Conservation (phyloP, 2,113 vertebrate genomes). For the Isichthys henryi region DNA sequence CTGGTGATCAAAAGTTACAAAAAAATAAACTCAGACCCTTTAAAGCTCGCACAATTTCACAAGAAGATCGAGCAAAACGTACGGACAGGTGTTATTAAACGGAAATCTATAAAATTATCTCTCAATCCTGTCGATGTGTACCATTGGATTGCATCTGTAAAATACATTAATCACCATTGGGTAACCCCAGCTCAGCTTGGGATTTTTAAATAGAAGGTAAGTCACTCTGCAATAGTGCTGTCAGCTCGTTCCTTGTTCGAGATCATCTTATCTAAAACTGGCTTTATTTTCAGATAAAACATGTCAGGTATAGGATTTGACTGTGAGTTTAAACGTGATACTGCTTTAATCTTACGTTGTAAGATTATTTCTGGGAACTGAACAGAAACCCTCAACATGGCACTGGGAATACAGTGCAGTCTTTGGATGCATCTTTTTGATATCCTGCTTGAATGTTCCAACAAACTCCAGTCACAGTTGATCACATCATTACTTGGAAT, state of each 20-base stretch:
- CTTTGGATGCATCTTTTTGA: neutral
- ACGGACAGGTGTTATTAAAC: neutral
- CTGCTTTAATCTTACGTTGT: too few relatives aligned
- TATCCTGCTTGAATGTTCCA: neutral
- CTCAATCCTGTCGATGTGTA: neutral
- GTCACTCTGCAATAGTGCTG: neutral
- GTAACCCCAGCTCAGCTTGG: neutral
- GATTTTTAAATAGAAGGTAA: neutral
- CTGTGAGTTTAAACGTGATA: neutral
- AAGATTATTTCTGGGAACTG: neutral
- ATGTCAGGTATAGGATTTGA: too few relatives aligned
- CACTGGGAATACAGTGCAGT: neutral
- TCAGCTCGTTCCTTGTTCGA: too few relatives aligned
- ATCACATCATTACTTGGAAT: neutral
- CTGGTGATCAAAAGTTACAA: neutral
- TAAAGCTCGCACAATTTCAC: neutral
- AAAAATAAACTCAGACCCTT: neutral
- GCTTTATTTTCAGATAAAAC: neutral
- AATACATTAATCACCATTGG: neutral
- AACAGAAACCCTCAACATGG: neutral
- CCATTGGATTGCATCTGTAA: neutral
- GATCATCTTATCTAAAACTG: neutral
- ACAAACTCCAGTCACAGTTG: neutral
- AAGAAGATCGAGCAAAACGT: neutral
- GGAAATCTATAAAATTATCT: neutral